These are phyloP conservation scores for Syrrhaptes paradoxus DNA, from an alignment of 2,113 vertebrate species.

Conservation along the genomic window DNA sequence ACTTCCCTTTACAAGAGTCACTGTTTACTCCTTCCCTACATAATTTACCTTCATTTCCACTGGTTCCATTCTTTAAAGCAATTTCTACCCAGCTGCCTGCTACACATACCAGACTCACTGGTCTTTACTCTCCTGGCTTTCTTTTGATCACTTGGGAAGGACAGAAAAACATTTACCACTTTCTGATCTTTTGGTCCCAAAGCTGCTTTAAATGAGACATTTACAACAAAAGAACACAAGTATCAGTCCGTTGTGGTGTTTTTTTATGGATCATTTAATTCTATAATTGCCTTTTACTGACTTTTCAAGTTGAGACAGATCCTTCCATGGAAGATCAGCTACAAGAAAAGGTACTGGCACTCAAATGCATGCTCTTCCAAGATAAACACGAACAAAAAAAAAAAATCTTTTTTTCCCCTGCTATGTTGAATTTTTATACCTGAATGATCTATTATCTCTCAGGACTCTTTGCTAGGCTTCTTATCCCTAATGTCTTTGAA, in stretches of 20 bases:
- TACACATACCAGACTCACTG: background rate
- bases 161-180: background rate
- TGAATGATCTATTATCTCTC: background rate
- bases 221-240: background rate
- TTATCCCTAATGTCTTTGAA: background rate
- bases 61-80: background rate
- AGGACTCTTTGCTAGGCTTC: background rate
- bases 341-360: background rate
- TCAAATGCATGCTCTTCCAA: background rate
- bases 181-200: background rate
- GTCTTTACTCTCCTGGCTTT: background rate
- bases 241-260: background rate
- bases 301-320: background rate
- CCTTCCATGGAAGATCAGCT: background rate
- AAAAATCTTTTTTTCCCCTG: too few species aligned
- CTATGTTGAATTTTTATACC: background rate
- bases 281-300: background rate
- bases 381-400: background rate
- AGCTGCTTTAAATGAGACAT: background rate
- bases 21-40: background rate
- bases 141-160: background rate
- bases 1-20: background rate
- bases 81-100: background rate
- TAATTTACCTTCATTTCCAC: background rate
- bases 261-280: background rate